These are phyloP conservation scores for Tychaedon coryphoeus DNA, from an alignment of 2,113 vertebrate genomes.

Conservation along the genomic window DNA sequence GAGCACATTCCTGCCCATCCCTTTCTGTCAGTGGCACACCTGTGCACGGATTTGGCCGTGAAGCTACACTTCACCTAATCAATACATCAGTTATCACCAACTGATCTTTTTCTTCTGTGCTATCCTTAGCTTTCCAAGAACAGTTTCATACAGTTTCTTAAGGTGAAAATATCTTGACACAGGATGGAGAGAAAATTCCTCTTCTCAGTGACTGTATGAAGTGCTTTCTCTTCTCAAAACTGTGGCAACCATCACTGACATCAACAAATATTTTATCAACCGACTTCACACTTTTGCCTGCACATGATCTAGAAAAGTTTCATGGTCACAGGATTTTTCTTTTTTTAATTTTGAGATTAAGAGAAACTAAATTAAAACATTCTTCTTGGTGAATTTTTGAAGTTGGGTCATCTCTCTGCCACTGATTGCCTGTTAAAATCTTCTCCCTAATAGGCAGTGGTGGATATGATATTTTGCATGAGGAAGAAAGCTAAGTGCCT, in stretches of 20 bases:
- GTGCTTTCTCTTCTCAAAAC: background rate
- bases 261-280: background rate
- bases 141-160: background rate
- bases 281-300: background rate
- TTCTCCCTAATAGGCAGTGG: background rate
- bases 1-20: rapidly evolving
- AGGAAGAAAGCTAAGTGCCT: background rate
- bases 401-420: rapidly evolving
- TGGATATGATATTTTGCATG: background rate
- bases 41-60: too few relatives aligned
- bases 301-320: background rate
- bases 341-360: background rate
- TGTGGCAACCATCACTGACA: rapidly evolving
- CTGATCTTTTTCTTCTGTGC: background rate
- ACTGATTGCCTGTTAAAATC: rapidly evolving
- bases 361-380: background rate
- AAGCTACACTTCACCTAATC: background rate
- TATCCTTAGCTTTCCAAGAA: background rate
- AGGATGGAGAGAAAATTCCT: background rate
- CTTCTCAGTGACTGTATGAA: background rate
- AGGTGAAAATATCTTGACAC: background rate
- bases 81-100: background rate
- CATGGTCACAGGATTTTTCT: background rate
- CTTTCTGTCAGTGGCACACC: too few relatives aligned
- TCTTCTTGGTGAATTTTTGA: background rate